Base-by-base conservation (phyloP, 2,797 vertebrate species). In the Chaunax sp. region DNA sequence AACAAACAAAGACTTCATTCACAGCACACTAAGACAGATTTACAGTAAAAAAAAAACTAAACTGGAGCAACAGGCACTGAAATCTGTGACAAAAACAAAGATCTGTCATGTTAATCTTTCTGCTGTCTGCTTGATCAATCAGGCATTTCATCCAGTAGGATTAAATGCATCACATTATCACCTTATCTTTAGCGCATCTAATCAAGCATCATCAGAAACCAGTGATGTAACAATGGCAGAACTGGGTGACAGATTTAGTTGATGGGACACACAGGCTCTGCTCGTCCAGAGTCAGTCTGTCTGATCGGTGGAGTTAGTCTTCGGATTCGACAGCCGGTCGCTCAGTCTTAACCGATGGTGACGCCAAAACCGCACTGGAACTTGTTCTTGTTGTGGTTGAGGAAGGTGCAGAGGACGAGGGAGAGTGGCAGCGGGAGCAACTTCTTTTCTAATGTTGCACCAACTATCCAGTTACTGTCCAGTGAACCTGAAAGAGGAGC, bases 281-380 rank as follows among this genome's bases (percentile, higher is more conserved):
- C 28, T 65, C 28, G 43, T 83, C 64, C 47, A 35, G 20, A 19
- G 38, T 5, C 23, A 55, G 71, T 75, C 51, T 50, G 72, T 83
- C 72, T 7, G 26, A 69, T 44, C 49, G 37, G 40, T 44, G 41
- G 44, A 41, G 66, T 59, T 50, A 1, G 38, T 52, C 52, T 35
- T 35, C 23, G 25, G 30, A 35, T 10, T 5, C 78, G 22, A 6
- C 23, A 1, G 77, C 69, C 56, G 11, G 75, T 58, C 41, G 78
- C 77, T 65, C 13, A 1, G 3, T 19, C 5, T 75, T 93, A 98
- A 77, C 96, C 96, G 2, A 97, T 95, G 55, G 95, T 97, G 70
- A 97, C 88, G 45, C 96, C 95, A 0, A 97, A 97, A 10, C 96
- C 96, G 1, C 96, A 97, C 90, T 96, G 95, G 91, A 97, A 96